Conservation (phyloP, 2,797 vertebrate genomes). For the Mallotus villosus region DNA sequence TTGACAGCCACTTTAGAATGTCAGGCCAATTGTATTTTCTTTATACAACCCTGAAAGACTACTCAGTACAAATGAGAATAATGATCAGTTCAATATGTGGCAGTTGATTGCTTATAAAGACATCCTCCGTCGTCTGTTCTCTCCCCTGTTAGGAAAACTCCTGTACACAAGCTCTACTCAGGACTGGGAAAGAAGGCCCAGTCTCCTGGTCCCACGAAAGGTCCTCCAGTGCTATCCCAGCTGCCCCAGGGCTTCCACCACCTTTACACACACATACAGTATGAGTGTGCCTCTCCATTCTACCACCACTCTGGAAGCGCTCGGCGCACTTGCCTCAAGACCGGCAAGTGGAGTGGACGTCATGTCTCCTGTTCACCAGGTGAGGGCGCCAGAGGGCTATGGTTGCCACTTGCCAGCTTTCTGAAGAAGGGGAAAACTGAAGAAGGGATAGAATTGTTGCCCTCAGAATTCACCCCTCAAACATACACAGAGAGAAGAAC, state of each 20-base stretch:
- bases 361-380: slow-evolving; percentile 94
- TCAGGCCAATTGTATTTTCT: no score
- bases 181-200: slow-evolving; percentile 69
- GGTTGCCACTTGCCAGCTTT: not conserved
- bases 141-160: slow-evolving; percentile 81
- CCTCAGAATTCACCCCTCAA: no score
- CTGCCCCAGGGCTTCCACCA: slow-evolving; percentile 87
- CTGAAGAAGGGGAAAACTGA: not conserved
- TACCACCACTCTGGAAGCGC: slow-evolving; percentile 91
- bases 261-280: slow-evolving; percentile 91
- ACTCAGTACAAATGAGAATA: no score
- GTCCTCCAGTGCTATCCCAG: slow-evolving; percentile 71
- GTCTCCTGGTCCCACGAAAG: slow-evolving; percentile 77
- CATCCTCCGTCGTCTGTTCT: not conserved
- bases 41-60: no score
- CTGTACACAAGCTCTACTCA: slow-evolving; percentile 87
- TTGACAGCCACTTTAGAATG: no score
- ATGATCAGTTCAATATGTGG: no score
- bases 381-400: slow-evolving; percentile 77
- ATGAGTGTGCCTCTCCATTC: slow-evolving; percentile 88
- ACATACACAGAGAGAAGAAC: no score
- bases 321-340: slow-evolving; percentile 92
- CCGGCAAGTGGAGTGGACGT: slow-evolving; percentile 96
- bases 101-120: no score
- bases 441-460: not conserved